Evolutionary conservation across 2,888 invertebrate species (phyloP).

Genomic region (Catocala sponsa): DNA sequence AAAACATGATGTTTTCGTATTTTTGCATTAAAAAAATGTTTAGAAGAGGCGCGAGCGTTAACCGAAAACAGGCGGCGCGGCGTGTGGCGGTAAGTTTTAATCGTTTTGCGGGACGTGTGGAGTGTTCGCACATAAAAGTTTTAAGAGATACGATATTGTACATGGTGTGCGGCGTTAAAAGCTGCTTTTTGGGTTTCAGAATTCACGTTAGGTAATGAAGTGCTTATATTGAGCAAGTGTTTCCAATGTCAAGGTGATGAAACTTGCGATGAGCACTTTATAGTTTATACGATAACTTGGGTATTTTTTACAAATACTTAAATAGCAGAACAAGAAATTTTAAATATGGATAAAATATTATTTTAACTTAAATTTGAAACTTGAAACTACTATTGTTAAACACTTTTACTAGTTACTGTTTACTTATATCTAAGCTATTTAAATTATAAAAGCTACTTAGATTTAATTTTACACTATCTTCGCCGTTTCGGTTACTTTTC

Average conservation of each 20-base stretch:
- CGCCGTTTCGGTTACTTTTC: too few species aligned
- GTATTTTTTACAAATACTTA: too few species aligned
- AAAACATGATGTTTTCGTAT: constrained; percentile 18
- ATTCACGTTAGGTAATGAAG: constrained; percentile 6
- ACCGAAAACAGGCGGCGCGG: constrained; percentile 31
- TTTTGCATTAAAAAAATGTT: constrained; percentile 11
- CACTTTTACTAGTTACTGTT: too few species aligned
- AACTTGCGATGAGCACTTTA: too few species aligned
- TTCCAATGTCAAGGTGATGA: not conserved
- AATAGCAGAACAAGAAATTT: too few species aligned
- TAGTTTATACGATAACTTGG: too few species aligned
- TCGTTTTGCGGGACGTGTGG: constrained; percentile 33
- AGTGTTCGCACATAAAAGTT: constrained; percentile 26
- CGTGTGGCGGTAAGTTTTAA: constrained; percentile 46
- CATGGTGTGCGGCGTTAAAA: constrained; percentile 2
- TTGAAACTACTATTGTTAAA: too few species aligned
- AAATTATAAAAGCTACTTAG: too few species aligned
- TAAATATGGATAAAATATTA: too few species aligned
- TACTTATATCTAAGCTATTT: too few species aligned
- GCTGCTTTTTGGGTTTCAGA: constrained; percentile 5
- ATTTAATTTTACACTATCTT: too few species aligned
- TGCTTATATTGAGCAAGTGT: not conserved
- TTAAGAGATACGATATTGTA: constrained; percentile 15
- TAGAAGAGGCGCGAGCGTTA: constrained; percentile 27
- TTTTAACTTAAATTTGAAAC: too few species aligned